Evolutionary conservation across 2,888 invertebrate genomes (phyloP), one percentile per base, ranked within the genome.

Genomic region (Agrochola litura): DNA sequence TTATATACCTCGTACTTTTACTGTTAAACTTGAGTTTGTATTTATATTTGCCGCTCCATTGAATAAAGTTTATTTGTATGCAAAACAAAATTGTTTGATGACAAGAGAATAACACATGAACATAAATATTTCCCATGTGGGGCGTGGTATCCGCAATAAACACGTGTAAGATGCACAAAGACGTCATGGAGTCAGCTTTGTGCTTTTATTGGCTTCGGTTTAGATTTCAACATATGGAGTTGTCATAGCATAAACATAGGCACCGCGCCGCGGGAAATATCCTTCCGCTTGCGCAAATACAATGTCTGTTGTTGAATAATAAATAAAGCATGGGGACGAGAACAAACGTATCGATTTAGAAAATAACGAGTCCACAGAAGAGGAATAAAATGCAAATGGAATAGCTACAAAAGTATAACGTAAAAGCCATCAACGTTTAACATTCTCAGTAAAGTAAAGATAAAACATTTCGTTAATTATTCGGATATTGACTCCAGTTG

Each of bases 141-240:
- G 70, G 86, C 86, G 89, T 88, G 88, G 90, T 87, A 91, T 93
- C 92, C 91, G 90, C 88, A 89, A 86, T 84, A 82, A 89, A 89
- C 90, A 90, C 81, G 83, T 90, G 89, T 19, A 58, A 66, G 73
- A 79, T 64, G 60, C 85, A 86, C 88, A 86, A 88, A 89, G 90
- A 91, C 92, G 90, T 91, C 92, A 91, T 88, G 82, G 73, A 86
- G 80, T 66, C 78, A 82, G 75, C 85, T 87, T 89, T 84, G 81
- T 89, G 78, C 85, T 91, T 91, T 92, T 92, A 91, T 92, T 93
- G 88, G 66, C 84, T 84, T 85, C 77, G 65, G 63, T 79, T 78
- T 78, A 73, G 75, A 79, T 76, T 76, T 70, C 77, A 85, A 77
- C 84, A 85, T 73, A 82, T 81, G 80, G 77, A 80, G 82, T 84